These are phyloP conservation scores for Mormyrops attenuatus DNA, from an alignment of 2,797 vertebrate genomes.

Conservation along the genomic window DNA sequence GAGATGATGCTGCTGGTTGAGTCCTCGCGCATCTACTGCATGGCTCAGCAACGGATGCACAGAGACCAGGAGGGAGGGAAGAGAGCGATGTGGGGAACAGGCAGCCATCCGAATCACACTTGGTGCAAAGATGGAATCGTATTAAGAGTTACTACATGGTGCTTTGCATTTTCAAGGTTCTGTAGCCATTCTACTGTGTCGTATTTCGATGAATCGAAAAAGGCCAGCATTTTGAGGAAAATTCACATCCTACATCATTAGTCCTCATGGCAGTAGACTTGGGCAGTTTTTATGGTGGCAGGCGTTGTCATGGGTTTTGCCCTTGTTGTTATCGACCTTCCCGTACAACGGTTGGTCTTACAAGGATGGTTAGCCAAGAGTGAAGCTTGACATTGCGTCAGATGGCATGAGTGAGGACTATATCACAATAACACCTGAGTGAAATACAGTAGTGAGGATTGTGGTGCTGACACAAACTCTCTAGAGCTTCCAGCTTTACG, in stretches of 20 bases:
- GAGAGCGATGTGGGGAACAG: not conserved
- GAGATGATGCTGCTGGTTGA: not conserved
- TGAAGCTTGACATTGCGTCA: not conserved
- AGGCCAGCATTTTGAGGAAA: not conserved
- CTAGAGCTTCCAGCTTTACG: constrained; percentile 16
- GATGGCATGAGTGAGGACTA: not conserved
- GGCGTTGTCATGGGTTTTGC: not conserved
- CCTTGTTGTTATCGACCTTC: not conserved
- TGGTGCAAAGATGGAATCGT: not conserved
- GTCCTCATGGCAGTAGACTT: not conserved
- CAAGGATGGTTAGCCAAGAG: not conserved
- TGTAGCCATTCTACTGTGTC: not conserved
- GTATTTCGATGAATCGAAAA: not conserved
- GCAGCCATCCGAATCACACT: not conserved
- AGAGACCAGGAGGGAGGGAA: not conserved
- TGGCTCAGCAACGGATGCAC: not conserved
- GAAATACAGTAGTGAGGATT: not conserved
- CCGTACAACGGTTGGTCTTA: not conserved
- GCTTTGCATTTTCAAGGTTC: not conserved
- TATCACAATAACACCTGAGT: not conserved
- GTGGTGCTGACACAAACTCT: not conserved
- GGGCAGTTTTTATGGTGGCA: not conserved
- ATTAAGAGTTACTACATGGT: not conserved
- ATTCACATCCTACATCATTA: not conserved
- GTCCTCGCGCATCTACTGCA: not conserved